Conservation (phyloP, 2,888 invertebrate species). For the Yponomeuta malinellus region DNA sequence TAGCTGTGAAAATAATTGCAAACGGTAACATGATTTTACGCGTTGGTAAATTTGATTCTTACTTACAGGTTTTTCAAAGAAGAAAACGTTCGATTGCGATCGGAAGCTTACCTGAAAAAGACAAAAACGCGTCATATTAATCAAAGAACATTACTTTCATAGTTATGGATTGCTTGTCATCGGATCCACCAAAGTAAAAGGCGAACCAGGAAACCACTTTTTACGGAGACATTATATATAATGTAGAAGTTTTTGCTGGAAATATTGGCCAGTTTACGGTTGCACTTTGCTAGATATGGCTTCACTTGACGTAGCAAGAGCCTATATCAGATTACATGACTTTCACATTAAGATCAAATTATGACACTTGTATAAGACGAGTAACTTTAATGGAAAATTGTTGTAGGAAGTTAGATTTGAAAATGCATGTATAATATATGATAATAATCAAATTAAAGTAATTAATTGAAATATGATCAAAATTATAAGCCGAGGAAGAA, state of each 20-base stretch:
- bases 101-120: not conserved
- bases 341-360: conserved; percentile 17
- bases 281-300: not conserved
- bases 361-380: not conserved
- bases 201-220: too few relatives aligned
- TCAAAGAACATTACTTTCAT: too few relatives aligned
- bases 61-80: not conserved
- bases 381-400: not conserved
- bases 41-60: not conserved
- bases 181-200: too few relatives aligned
- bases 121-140: not conserved
- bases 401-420: not conserved
- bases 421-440: not conserved
- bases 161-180: too few relatives aligned
- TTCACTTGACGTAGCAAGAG: not conserved
- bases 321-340: conserved; percentile 13
- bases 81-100: not conserved
- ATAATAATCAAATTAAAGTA: not conserved
- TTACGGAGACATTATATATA: not conserved
- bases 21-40: too few relatives aligned
- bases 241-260: not conserved
- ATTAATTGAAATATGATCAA: not conserved
- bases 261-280: not conserved
- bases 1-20: too few relatives aligned
- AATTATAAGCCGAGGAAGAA: not conserved